Conservation (phyloP, 2,113 vertebrate species). For the Neomonachus schauinslandi region DNA sequence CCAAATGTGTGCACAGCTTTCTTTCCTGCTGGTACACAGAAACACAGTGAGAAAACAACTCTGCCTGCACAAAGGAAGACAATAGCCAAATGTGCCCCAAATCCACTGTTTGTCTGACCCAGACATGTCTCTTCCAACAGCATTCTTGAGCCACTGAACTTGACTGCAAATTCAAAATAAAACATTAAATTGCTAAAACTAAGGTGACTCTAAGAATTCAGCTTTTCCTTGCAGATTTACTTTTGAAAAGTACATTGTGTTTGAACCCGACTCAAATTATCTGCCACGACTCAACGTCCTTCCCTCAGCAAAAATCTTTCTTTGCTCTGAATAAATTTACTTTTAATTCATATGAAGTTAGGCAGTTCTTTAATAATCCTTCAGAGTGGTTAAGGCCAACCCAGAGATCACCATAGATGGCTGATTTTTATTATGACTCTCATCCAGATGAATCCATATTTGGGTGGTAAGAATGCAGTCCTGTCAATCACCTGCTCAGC, state of each 20-base stretch:
- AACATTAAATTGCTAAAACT: background rate
- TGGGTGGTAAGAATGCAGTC: background rate
- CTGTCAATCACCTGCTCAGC: background rate
- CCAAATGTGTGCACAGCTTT: background rate
- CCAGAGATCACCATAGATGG: background rate
- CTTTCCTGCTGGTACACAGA: background rate
- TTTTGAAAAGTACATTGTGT: constrained; percentile 60
- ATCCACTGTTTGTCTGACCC: background rate
- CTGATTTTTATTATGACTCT: background rate
- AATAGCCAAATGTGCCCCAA: background rate
- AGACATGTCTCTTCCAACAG: background rate
- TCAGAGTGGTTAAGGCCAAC: background rate
- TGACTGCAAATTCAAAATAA: background rate
- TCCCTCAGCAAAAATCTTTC: background rate
- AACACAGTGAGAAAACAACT: background rate
- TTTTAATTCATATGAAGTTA: constrained; percentile 36
- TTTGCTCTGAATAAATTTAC: constrained; percentile 63
- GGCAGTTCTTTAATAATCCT: constrained; percentile 6
- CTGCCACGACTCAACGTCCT: constrained; percentile 55
- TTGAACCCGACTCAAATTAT: constrained; percentile 71
- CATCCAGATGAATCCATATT: background rate
- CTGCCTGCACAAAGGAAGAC: background rate
- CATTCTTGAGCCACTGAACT: background rate
- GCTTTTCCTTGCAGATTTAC: constrained; percentile 24
- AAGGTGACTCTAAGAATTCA: background rate